A percentile compares a stretch with the other conserved stretches of the same genome.
phyloP scores from a whole-genome alignment of 2,888 invertebrate genomes.

The Trissoscelio sp. region DNA sequence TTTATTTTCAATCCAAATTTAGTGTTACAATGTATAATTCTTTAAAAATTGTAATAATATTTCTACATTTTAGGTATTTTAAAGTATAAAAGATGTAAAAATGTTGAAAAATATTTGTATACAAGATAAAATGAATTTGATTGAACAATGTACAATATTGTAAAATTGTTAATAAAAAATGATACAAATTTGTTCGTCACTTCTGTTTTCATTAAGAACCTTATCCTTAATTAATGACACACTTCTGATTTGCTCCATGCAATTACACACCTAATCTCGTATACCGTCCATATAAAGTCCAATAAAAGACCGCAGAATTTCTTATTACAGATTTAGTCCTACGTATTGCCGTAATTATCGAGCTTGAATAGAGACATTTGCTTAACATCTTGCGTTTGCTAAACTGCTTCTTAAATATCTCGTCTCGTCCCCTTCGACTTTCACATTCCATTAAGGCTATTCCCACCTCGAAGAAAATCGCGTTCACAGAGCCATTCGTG shows the following conservation, averaged over 20 bases:
- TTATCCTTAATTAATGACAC: constrained; percentile 1
- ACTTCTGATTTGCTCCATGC: background rate
- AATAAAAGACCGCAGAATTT: constrained; percentile 27
- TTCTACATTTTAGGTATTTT: no score
- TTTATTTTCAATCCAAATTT: no score
- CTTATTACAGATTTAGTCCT: constrained; percentile 33
- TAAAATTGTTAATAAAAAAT: no score
- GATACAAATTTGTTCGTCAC: background rate
- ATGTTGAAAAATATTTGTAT: no score
- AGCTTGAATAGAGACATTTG: constrained; percentile 50
- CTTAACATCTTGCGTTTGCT: constrained; percentile 43
- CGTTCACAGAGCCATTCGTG: constrained; percentile 32
- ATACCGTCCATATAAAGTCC: constrained; percentile 27
- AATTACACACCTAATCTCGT: background rate
- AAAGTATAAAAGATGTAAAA: no score
- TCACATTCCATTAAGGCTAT: constrained; percentile 55
- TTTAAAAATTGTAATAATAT: no score
- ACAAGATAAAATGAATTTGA: no score
- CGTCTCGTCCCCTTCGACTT: constrained; percentile 46
- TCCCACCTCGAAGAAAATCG: constrained; percentile 53
- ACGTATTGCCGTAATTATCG: constrained; percentile 45
- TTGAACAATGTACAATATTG: no score
- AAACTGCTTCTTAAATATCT: constrained; percentile 63
- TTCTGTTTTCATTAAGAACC: background rate
- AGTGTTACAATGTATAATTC: no score